Evolutionary conservation across 1,140 invertebrate genomes (phyloP).

Genomic region (Zaprionus lachaisei): DNA sequence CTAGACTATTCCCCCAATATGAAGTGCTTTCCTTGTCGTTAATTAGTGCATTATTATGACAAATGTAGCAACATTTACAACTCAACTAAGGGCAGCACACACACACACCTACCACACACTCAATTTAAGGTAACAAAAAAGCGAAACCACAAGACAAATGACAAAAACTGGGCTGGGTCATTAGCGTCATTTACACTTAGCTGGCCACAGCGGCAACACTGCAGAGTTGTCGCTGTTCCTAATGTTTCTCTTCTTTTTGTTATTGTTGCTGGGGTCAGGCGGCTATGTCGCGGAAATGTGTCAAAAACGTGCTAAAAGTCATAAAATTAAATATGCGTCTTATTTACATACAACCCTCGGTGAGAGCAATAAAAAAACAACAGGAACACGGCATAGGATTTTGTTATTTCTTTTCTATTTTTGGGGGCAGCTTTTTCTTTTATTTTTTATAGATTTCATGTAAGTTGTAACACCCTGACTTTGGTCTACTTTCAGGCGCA

Average conservation of each 20-base stretch:
- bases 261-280: background rate
- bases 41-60: constrained; percentile 50
- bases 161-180: constrained; percentile 78
- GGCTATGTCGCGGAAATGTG: constrained; percentile 75
- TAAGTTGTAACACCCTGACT: constrained; percentile 14
- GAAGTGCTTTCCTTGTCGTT: constrained; percentile 16
- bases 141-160: constrained; percentile 65
- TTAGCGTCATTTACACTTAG: constrained; percentile 81
- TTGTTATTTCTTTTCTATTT: constrained; percentile 21
- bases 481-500: constrained; percentile 89
- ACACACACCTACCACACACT: constrained; percentile 10
- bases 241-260: background rate
- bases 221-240: constrained; percentile 19
- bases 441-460: constrained; percentile 19
- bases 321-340: constrained; percentile 83
- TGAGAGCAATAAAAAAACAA: constrained; percentile 59
- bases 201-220: constrained; percentile 41
- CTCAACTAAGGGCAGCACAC: constrained; percentile 40
- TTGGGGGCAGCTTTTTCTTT: constrained; percentile 65
- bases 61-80: constrained; percentile 64
- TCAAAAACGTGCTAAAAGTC: constrained; percentile 83
- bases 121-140: background rate
- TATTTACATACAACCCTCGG: constrained; percentile 69
- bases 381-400: constrained; percentile 33
- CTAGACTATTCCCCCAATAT: background rate